These are phyloP conservation scores for Zhengitettix transpicula DNA, from an alignment of 2,888 invertebrate genomes.

Conservation along the genomic window DNA sequence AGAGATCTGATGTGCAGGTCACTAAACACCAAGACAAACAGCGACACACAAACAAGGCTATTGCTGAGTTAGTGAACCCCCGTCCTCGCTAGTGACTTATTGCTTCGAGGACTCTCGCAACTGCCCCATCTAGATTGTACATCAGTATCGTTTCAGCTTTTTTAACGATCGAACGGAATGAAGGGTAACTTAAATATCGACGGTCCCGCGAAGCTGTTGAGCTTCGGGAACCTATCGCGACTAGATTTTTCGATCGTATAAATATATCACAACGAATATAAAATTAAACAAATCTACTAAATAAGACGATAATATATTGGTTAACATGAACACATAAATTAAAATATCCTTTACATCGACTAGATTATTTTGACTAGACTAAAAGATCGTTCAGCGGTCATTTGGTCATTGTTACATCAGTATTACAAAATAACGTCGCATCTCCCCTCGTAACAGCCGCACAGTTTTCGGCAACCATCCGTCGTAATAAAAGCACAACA, in stretches of 20 bases:
- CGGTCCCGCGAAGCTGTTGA: too few relatives aligned
- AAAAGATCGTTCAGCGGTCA: constrained; percentile 3
- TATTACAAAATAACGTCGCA: constrained; percentile 9
- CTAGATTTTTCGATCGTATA: constrained; percentile 2
- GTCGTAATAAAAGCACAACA: neutral
- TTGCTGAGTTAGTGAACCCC: constrained; percentile 6
- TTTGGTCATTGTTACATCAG: constrained; percentile 7
- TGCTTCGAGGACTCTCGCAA: too few relatives aligned
- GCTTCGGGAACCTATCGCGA: neutral
- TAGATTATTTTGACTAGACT: constrained; percentile 7
- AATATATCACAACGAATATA: constrained; percentile 5
- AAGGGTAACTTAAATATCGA: too few relatives aligned
- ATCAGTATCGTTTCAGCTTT: too few relatives aligned
- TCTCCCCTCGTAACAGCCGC: constrained; percentile 6
- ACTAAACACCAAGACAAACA: constrained; percentile 14
- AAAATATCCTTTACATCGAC: constrained; percentile 4
- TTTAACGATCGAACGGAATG: too few relatives aligned
- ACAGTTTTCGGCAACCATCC: neutral
- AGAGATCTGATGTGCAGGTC: constrained; percentile 7
- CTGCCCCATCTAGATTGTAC: too few relatives aligned
- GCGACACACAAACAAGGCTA: constrained; percentile 15
- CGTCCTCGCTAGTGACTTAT: too few relatives aligned
- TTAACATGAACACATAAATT: constrained; percentile 8
- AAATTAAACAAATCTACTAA: constrained; percentile 1
- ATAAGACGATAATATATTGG: constrained; percentile 1